Conservation (phyloP, 2,113 vertebrate genomes). For the Dasyurus viverrinus region DNA sequence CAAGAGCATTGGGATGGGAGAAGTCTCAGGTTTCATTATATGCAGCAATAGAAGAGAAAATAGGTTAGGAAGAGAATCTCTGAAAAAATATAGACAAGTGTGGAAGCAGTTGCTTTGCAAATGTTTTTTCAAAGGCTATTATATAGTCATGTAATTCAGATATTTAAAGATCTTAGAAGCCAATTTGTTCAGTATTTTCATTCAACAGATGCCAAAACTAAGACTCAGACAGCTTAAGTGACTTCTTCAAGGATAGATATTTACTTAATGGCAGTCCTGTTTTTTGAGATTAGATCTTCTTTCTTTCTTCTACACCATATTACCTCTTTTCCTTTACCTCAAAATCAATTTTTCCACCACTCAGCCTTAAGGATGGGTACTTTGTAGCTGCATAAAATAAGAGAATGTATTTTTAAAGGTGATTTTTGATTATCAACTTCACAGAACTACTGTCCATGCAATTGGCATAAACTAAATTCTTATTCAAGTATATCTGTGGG, state of each 20-base stretch:
- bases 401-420: not conserved
- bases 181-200: constrained; percentile 14
- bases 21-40: not conserved
- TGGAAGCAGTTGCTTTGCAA: constrained; percentile 43
- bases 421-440: constrained; percentile 35
- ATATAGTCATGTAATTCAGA: constrained; percentile 62
- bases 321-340: constrained; percentile 2
- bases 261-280: not conserved
- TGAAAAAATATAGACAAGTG: constrained; percentile 8
- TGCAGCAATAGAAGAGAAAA: constrained; percentile 15
- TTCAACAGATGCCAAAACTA: constrained; percentile 42
- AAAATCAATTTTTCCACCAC: constrained; percentile 32
- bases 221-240: constrained; percentile 19
- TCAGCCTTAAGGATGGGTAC: not conserved
- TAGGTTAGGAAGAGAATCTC: not conserved
- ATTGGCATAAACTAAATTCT: not conserved
- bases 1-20: not conserved
- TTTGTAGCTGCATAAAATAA: constrained; percentile 32
- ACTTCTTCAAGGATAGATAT: constrained; percentile 29
- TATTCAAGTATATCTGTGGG: not conserved
- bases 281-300: not conserved
- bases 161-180: constrained; percentile 38
- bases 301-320: not conserved
- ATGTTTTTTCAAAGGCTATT: constrained; percentile 40
- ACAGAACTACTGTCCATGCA: not conserved